Conservation (phyloP, 2,113 vertebrate genomes). For the Entelurus aequoreus region DNA sequence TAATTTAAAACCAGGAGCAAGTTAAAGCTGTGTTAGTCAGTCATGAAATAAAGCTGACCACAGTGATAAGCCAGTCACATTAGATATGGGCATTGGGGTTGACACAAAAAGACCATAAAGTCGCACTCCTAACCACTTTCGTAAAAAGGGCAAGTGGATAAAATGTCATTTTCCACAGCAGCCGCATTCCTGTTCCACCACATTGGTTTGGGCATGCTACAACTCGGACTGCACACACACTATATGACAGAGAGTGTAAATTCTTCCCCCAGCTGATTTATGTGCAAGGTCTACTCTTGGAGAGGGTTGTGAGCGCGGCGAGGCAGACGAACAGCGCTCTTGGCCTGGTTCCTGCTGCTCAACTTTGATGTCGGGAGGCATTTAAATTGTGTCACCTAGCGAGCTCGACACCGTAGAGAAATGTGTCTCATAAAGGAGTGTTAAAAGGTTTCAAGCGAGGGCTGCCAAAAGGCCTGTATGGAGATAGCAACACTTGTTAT, state of each 20-base stretch:
- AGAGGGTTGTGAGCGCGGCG: constrained; percentile 36
- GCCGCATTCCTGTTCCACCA: constrained; percentile 55
- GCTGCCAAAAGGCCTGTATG: constrained; percentile 40
- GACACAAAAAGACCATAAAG: constrained; percentile 37
- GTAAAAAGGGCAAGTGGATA: constrained; percentile 44
- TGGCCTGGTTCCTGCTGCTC: constrained; percentile 42
- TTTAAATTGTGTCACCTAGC: constrained; percentile 51
- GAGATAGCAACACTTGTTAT: constrained; percentile 60
- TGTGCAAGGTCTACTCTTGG: constrained; percentile 50
- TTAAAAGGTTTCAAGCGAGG: constrained; percentile 66
- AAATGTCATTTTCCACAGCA: constrained; percentile 51
- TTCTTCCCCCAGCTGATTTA: constrained; percentile 60
- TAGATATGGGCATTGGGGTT: constrained; percentile 34
- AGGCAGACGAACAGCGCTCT: constrained; percentile 39
- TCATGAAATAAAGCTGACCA: constrained; percentile 33
- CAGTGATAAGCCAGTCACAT: constrained; percentile 50
- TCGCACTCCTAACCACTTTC: constrained; percentile 19
- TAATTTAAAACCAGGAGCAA: constrained; percentile 32
- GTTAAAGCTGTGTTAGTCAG: constrained; percentile 32
- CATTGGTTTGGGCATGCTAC: constrained; percentile 64
- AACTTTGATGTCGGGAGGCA: constrained; percentile 56
- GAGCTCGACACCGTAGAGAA: constrained; percentile 44
- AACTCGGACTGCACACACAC: constrained; percentile 47
- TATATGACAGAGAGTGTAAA: constrained; percentile 48
- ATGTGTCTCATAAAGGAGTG: constrained; percentile 58